Base-by-base conservation (phyloP, 2,113 vertebrate species). In the Nothocercus nigrocapillus region DNA sequence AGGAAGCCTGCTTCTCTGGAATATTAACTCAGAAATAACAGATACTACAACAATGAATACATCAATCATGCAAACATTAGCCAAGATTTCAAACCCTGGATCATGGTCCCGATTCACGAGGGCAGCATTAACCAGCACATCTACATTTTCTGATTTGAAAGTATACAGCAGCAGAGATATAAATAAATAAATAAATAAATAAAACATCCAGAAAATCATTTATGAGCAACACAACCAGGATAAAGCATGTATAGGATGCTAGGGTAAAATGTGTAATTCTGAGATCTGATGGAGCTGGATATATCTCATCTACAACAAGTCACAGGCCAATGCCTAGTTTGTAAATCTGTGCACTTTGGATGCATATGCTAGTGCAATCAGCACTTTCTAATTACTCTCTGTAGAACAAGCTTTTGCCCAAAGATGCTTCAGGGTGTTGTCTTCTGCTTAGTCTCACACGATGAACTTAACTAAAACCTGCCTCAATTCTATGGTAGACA, bases 1-100 rank as follows among this genome's bases (percentile, higher is more conserved):
- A 40, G 7, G 27, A 74, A 45, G n/a, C n/a, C 38, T 80, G 13
- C 14, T 88, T 11, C 78, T 54, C 36, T 45, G 53, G 9, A 11
- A 70, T 83, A 73, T 80, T 74, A 92, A 47, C 56, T 86, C 14
- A 67, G 63, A 92, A 83, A 85, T 38, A 85, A 56, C 38, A 38
- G 25, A 56, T n/a, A 42, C 56, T 56, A 45, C 40, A 85, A 45
- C 12, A 83, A 5, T 24, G 6, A 88, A 30, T 25, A 81, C 24
- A 81, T 20, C 45, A 90, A 61, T 7, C 34, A 66, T 4, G 9
- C 38, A 59, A 90, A 94, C 0, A 11, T 51, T 53, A 63, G 5
- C 32, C 32, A 7, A 64, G 49, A 13, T 83, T 76, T 73, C 77
- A 75, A 82, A 6, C 8, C 17, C 58, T 42, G 62, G 21, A 66